Evolutionary conservation across 2,888 invertebrate species (phyloP).

Genomic region (Argyra leucocephala): DNA sequence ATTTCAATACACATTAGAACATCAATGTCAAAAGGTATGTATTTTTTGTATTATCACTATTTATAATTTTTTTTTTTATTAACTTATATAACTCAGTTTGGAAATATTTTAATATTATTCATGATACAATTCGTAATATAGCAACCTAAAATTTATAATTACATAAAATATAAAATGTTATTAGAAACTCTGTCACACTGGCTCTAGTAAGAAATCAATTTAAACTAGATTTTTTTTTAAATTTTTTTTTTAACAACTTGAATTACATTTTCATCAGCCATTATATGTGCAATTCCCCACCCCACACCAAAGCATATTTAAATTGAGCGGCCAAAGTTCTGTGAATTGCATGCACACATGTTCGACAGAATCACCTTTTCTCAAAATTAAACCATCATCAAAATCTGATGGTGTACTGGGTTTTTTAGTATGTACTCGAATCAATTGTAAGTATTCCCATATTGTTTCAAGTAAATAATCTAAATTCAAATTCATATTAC

Average conservation of each 20-base stretch:
- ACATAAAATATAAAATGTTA: neutral
- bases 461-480: slow-evolving; percentile 84
- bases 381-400: slow-evolving; percentile 85
- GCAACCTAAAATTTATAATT: neutral
- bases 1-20: no score
- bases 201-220: neutral
- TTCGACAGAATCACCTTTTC: slow-evolving; percentile 81
- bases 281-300: slow-evolving; percentile 81
- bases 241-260: slow-evolving; percentile 86
- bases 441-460: slow-evolving; percentile 89
- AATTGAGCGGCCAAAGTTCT: slow-evolving; percentile 84
- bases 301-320: slow-evolving; percentile 97
- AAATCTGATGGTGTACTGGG: slow-evolving; percentile 96
- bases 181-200: neutral
- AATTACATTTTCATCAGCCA: slow-evolving; percentile 96
- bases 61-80: neutral
- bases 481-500: slow-evolving; percentile 97
- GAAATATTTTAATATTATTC: neutral
- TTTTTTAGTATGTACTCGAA: slow-evolving; percentile 97
- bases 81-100: neutral
- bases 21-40: no score
- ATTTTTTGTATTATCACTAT: no score
- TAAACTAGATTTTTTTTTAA: no score
- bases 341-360: slow-evolving; percentile 98
- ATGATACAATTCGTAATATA: neutral